A percentile compares a stretch with the other conserved stretches of the same genome.
phyloP scores from a whole-genome alignment of 2,113 vertebrate genomes.

The Pyrgilauda ruficollis region DNA sequence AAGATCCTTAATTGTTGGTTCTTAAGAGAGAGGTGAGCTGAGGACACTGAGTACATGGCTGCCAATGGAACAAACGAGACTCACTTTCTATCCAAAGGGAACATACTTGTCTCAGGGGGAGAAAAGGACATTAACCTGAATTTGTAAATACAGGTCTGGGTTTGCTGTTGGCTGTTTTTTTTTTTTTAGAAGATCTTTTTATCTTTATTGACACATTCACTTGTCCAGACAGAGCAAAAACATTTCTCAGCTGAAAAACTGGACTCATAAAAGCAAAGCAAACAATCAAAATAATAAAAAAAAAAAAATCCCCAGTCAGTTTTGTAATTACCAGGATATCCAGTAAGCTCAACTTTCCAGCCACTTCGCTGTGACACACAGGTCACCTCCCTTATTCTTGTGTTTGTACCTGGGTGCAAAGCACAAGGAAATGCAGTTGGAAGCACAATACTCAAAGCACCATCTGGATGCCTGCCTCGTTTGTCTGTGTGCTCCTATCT shows the following conservation, averaged over 20 bases:
- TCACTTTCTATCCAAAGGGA: background rate
- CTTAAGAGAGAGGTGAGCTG: background rate
- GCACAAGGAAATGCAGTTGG: background rate
- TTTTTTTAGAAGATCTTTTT: background rate
- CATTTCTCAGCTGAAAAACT: background rate
- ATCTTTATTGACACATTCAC: background rate
- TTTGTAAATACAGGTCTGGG: background rate
- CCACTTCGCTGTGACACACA: rapidly evolving
- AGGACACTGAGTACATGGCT: background rate
- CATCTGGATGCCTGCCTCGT: background rate
- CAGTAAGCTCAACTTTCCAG: background rate
- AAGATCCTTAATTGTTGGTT: background rate
- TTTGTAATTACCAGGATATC: background rate
- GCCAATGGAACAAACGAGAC: background rate
- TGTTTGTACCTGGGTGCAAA: background rate
- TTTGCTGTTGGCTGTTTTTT: background rate
- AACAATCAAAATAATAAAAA: background rate
- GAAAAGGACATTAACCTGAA: background rate
- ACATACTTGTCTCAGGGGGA: background rate
- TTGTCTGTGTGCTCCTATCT: background rate
- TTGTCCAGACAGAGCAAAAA: background rate
- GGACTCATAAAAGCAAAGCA: background rate
- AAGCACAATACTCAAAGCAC: background rate
- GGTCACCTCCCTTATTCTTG: background rate
- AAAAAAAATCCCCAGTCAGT: background rate